Evolutionary conservation across 2,888 invertebrate species (phyloP).

Genomic region (Caenorhabditis panamensis): DNA sequence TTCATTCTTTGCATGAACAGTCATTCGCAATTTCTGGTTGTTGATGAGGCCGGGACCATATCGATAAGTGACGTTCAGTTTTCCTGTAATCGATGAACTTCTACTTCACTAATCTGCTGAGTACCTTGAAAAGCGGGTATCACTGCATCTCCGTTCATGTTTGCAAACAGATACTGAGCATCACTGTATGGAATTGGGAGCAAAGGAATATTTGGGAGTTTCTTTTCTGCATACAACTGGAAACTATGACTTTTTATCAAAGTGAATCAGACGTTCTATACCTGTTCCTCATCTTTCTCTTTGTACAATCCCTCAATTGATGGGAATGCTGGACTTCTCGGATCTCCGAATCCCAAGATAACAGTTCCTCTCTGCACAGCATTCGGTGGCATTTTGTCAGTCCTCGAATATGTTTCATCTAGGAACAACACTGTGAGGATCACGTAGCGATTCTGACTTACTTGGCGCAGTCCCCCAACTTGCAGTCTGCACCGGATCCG

Average conservation of each 20-base stretch:
- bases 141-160: constrained; percentile 77
- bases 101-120: too few relatives aligned
- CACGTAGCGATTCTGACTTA: neutral
- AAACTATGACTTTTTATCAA: too few relatives aligned
- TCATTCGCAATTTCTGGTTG: constrained; percentile 66
- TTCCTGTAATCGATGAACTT: neutral
- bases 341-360: constrained; percentile 82
- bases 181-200: constrained; percentile 82
- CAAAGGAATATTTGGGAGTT: constrained; percentile 82
- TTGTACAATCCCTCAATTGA: constrained; percentile 81
- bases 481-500: constrained; percentile 79
- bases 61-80: constrained; percentile 81
- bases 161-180: constrained; percentile 74
- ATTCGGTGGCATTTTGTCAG: constrained; percentile 83
- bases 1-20: constrained; percentile 69
- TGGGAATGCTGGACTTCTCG: constrained; percentile 83
- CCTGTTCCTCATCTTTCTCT: constrained; percentile 56
- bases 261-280: too few relatives aligned
- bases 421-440: too few relatives aligned
- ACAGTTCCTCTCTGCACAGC: constrained; percentile 83
- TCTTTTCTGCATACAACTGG: constrained; percentile 32
- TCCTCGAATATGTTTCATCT: constrained; percentile 81
- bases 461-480: constrained; percentile 62
- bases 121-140: constrained; percentile 81
- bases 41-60: constrained; percentile 81